Percentiles rank a stretch among this genome's conserved stretches.
Conservation (phyloP, 2,113 vertebrate species). For the Patagioenas fasciata region DNA sequence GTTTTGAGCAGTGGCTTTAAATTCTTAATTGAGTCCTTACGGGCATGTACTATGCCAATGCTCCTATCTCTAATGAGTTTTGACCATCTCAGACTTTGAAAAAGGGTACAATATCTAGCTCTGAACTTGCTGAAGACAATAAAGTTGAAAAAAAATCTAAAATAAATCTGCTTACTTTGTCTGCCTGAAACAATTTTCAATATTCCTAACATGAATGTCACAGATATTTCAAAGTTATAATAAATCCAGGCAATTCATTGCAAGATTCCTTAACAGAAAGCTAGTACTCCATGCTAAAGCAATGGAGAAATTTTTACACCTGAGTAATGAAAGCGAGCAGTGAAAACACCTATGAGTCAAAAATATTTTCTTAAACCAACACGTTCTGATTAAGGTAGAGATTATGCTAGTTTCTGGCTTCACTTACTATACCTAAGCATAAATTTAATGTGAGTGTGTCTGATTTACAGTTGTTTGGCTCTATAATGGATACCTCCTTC, state of each 20-base stretch:
- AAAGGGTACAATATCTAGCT: background rate
- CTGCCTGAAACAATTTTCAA: background rate
- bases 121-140: background rate
- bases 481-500: background rate
- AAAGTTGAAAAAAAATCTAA: background rate
- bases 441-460: background rate
- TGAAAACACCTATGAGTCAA: slow-evolving; percentile 1
- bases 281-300: background rate
- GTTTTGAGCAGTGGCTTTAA: slow-evolving; percentile 21
- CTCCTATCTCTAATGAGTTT: background rate
- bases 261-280: background rate
- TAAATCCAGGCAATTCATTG: background rate
- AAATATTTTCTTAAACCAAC: background rate
- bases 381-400: background rate
- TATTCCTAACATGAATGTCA: background rate
- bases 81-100: background rate
- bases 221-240: background rate
- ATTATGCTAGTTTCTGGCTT: background rate
- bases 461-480: background rate
- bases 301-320: background rate
- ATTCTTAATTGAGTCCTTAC: slow-evolving; percentile 1
- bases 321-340: background rate
- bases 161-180: background rate
- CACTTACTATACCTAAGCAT: background rate
- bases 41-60: background rate